A percentile compares a stretch with the other conserved stretches of the same genome.
Evolutionary conservation across 2,113 vertebrate genomes (phyloP).

Genomic region (Rhagologus leucostigma): DNA sequence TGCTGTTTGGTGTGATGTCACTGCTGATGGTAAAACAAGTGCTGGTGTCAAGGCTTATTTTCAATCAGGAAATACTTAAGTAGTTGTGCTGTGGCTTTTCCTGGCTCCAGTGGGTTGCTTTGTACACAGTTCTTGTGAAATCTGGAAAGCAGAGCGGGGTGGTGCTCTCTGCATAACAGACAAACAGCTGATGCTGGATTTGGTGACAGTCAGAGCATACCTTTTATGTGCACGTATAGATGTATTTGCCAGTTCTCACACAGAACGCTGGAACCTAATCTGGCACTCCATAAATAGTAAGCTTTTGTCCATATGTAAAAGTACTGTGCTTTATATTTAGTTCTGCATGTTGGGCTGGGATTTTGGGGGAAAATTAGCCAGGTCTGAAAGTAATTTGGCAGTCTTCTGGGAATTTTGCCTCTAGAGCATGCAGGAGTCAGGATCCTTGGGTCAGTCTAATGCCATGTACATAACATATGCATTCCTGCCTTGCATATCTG

Average conservation of each 20-base stretch:
- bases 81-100: neutral
- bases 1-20: neutral
- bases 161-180: neutral
- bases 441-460: neutral
- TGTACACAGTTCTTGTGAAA: neutral
- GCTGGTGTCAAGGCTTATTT: neutral
- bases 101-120: neutral
- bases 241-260: neutral
- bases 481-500: neutral
- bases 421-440: neutral
- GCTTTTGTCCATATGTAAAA: neutral
- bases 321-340: neutral
- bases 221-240: fast-evolving
- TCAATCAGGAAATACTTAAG: neutral
- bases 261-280: neutral
- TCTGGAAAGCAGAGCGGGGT: neutral
- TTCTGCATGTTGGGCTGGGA: neutral
- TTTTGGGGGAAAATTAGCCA: neutral
- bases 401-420: neutral
- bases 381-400: neutral
- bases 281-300: neutral
- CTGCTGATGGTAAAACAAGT: neutral
- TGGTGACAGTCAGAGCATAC: neutral
- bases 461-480: fast-evolving
- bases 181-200: neutral